Conservation (phyloP, 2,797 vertebrate genomes). For the Erpetoichthys calabaricus region DNA sequence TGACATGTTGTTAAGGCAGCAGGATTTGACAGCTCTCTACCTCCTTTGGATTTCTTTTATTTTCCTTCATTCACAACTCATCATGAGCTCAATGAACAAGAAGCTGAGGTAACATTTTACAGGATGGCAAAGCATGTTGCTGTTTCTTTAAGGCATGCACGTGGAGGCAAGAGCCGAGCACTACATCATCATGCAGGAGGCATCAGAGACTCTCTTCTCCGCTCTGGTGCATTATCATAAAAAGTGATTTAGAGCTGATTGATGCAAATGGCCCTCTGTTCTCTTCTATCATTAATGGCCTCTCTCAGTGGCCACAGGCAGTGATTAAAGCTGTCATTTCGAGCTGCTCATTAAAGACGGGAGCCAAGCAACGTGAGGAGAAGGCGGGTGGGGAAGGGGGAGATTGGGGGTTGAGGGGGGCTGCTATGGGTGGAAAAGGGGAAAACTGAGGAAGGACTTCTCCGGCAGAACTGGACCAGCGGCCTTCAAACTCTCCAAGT, state of each 20-base stretch:
- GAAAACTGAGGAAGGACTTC: slow-evolving; percentile 43
- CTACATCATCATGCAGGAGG: slow-evolving; percentile 80
- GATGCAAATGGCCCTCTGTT: slow-evolving; percentile 97
- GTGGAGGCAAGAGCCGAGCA: slow-evolving; percentile 50
- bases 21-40: too few relatives aligned
- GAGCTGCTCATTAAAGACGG: slow-evolving; percentile 94
- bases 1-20: too few relatives aligned
- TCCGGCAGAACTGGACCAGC: slow-evolving; percentile 20
- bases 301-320: slow-evolving; percentile 94
- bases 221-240: slow-evolving; percentile 98
- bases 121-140: background rate
- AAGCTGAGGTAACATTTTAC: too few relatives aligned
- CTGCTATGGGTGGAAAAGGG: slow-evolving; percentile 38
- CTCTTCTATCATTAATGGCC: slow-evolving; percentile 96
- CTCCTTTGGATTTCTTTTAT: too few relatives aligned
- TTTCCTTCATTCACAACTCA: too few relatives aligned
- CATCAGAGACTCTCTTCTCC: slow-evolving; percentile 74
- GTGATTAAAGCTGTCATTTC: slow-evolving; percentile 99
- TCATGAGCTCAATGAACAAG: too few relatives aligned
- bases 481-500: too few relatives aligned
- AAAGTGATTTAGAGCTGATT: slow-evolving; percentile 99
- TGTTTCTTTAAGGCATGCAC: slow-evolving; percentile 63
- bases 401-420: slow-evolving; percentile 39
- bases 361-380: slow-evolving; percentile 61
- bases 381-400: slow-evolving; percentile 44